Evolutionary conservation across 2,888 invertebrate species (phyloP).

Genomic region (Drosophila koepferae): DNA sequence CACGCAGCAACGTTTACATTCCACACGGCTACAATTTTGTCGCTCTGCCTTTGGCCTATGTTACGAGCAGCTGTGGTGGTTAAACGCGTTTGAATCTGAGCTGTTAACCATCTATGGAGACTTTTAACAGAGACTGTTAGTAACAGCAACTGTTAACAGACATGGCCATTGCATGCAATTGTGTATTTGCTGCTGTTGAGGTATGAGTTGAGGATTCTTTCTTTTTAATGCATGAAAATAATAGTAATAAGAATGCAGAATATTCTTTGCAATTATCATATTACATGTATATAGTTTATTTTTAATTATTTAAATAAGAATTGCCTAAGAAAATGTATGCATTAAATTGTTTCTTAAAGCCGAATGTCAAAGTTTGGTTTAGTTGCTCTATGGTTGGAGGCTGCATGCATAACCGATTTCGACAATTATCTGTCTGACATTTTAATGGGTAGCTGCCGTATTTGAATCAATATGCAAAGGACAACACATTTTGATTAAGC

Average conservation of each 20-base stretch:
- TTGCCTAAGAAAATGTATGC: neutral
- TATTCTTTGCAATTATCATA: no score
- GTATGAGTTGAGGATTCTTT: neutral
- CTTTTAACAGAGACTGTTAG: slow-evolving; percentile 26
- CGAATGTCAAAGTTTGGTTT: neutral
- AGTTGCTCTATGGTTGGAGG: neutral
- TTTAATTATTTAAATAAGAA: neutral
- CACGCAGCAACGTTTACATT: slow-evolving; percentile 11
- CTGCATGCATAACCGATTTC: slow-evolving; percentile 1
- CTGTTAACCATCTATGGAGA: slow-evolving; percentile 40
- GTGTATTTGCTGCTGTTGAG: neutral
- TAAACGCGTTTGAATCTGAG: slow-evolving; percentile 38
- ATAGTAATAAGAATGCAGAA: neutral
- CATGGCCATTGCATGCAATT: neutral
- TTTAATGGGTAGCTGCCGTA: slow-evolving; percentile 3
- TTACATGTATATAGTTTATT: neutral
- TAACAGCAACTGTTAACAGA: slow-evolving; percentile 8
- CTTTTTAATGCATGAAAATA: neutral
- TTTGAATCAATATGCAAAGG: slow-evolving; percentile 59
- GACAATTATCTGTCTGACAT: slow-evolving; percentile 14
- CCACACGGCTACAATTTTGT: slow-evolving; percentile 53
- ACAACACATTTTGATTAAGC: slow-evolving; percentile 60
- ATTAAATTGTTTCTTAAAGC: neutral
- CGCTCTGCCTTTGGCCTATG: slow-evolving; percentile 32
- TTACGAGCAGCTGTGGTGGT: slow-evolving; percentile 33